Percentiles rank a stretch among this genome's conserved stretches.
These are phyloP conservation scores for Delphinapterus leucas DNA, from an alignment of 2,113 vertebrate species.

Conservation along the genomic window DNA sequence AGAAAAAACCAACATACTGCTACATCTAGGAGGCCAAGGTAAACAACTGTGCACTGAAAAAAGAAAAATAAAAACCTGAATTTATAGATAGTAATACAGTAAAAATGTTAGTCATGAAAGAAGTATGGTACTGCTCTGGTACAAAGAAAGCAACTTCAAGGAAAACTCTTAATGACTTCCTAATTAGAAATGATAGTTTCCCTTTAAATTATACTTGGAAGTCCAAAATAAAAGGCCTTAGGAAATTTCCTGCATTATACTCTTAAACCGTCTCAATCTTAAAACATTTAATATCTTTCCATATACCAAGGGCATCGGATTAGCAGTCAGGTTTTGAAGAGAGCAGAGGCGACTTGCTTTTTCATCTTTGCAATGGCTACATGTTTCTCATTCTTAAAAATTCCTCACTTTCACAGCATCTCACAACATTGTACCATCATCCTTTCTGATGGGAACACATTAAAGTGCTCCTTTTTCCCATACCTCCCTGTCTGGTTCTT, in stretches of 20 bases:
- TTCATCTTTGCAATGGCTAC: not conserved
- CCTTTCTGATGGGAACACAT: not conserved
- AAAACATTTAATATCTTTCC: not conserved
- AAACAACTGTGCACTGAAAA: not conserved
- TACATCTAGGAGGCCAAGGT: not conserved
- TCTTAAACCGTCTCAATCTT: not conserved
- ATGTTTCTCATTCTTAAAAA: not conserved
- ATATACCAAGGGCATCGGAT: not conserved
- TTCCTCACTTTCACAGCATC: not conserved
- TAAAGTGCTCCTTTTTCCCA: not conserved
- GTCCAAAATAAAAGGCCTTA: not conserved
- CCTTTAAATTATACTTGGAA: not conserved
- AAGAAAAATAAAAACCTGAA: not conserved
- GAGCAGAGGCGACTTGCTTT: not conserved
- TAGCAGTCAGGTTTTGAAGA: not conserved
- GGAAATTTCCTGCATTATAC: not conserved
- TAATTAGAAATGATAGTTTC: not conserved
- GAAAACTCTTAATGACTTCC: not conserved
- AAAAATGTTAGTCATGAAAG: not conserved
- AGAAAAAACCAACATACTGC: not conserved
- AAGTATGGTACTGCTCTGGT: not conserved
- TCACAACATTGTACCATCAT: not conserved
- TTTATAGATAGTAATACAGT: not conserved
- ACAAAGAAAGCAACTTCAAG: not conserved
- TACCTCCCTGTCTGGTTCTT: not conserved